phyloP scores from a whole-genome alignment of 2,797 vertebrate genomes.

The Sandelia bainsii region DNA sequence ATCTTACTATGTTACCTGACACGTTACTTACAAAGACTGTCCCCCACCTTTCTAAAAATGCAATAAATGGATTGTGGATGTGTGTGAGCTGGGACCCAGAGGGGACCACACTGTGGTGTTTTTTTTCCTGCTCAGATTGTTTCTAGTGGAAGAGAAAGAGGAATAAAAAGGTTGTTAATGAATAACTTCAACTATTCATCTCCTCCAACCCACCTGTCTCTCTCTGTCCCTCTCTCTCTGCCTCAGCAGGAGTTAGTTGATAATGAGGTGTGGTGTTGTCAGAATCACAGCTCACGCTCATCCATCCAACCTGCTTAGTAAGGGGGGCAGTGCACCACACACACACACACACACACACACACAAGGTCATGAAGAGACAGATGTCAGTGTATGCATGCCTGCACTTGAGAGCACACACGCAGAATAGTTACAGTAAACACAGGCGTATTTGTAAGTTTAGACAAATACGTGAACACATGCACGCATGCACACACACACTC shows the following conservation, averaged over 20 bases:
- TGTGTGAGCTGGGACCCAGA: neutral
- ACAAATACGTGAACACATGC: slow-evolving; percentile 3
- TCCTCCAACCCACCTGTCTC: slow-evolving; percentile 26
- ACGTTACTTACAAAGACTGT: neutral
- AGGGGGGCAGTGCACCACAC: slow-evolving; percentile 43
- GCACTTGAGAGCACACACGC: neutral
- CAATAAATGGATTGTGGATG: neutral
- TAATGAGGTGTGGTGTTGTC: slow-evolving; percentile 81
- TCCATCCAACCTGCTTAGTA: slow-evolving; percentile 78
- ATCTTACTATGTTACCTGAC: neutral
- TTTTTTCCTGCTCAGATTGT: slow-evolving; percentile 15
- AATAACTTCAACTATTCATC: slow-evolving; percentile 63
- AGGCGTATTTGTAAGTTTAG: neutral
- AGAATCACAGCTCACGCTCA: slow-evolving; percentile 68
- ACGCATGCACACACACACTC: neutral
- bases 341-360: neutral
- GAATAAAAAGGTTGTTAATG: slow-evolving; percentile 63
- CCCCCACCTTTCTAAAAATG: neutral
- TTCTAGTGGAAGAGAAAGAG: slow-evolving; percentile 7
- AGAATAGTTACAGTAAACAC: slow-evolving; percentile 13
- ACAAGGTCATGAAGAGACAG: slow-evolving; percentile 59
- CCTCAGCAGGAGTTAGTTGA: slow-evolving; percentile 74
- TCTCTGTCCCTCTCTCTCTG: slow-evolving; percentile 29
- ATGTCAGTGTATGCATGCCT: neutral
- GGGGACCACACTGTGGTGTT: slow-evolving; percentile 3